Conservation (phyloP, 2,797 vertebrate genomes). For the Squalus acanthias region DNA sequence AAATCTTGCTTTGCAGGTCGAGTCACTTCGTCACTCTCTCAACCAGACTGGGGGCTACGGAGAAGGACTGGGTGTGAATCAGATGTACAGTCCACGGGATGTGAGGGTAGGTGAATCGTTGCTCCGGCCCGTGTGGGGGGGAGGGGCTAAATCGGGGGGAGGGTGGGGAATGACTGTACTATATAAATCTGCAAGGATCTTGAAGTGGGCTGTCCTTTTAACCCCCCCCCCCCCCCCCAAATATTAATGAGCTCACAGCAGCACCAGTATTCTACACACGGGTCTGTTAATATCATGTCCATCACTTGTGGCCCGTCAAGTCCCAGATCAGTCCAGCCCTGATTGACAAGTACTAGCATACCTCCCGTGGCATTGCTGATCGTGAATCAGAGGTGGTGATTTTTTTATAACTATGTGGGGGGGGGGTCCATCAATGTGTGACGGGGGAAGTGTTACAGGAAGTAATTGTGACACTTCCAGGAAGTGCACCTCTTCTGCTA, state of each 20-base stretch:
- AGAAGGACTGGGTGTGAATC: conserved; percentile 57
- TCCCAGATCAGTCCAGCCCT: too few species aligned
- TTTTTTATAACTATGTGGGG: too few species aligned
- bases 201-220: neutral
- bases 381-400: too few species aligned
- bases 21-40: conserved; percentile 60
- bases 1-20: conserved; percentile 51
- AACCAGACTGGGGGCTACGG: conserved; percentile 56
- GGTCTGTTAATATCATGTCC: neutral
- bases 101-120: conserved; percentile 54
- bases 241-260: neutral
- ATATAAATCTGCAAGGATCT: neutral
- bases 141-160: neutral
- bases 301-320: too few species aligned
- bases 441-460: too few species aligned
- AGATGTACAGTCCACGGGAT: conserved; percentile 65
- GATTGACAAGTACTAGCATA: too few species aligned
- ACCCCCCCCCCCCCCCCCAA: neutral
- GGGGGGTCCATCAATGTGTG: too few species aligned
- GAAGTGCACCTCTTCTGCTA: too few species aligned
- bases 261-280: neutral
- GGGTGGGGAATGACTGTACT: neutral
- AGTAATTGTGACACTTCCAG: too few species aligned
- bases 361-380: too few species aligned
- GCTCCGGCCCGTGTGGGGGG: neutral